Evolutionary conservation across 2,113 vertebrate species (phyloP), one percentile per base, ranked within the genome.

Genomic region (Sebastes schlegelii): DNA sequence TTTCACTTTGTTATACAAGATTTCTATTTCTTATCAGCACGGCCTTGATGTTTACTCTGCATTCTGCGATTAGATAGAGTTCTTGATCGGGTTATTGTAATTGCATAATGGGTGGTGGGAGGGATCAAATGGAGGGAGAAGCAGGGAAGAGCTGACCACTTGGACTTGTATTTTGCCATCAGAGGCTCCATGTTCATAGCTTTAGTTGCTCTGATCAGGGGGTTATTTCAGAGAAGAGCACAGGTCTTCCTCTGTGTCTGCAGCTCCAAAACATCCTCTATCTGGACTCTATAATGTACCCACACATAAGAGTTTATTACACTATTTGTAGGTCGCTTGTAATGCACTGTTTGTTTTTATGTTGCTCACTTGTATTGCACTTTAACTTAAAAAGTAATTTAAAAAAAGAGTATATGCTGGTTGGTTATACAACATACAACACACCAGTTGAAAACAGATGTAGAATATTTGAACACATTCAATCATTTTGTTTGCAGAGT

Each of bases 51-150:
- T 85, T 77, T 63, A 43, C 17, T 49, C 26, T 62, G 6, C 11
- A 12, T 21, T 21, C 34, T 62, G 62, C 67, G 34, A 74, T 46
- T 65, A 68, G 68, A 68, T 55, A 21, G 23, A 55, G 16, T 42
- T 63, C 21, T 62, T 65, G 23, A 54, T 77, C n/a, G 48, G 43
- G 40, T 40, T 83, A 66, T 17, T 83, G 45, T 65, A 14, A 63
- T 48, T 74, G 1, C 34, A 10, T 40, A 10, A 74, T 48, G 13
- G 34, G 60, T 48, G 5, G 57, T 61, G 23, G 55, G 62, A 66
- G 14, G 42, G 46, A 67, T 61, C 19, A 64, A 66, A 13, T 51
- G 42, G 48, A 62, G 26, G 2, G 34, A 69, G 13, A 66, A 51
- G 14, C 43, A 51, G 42, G 51, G 49, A 49, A 3, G 16, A 45